Evolutionary conservation across 2,113 vertebrate genomes (phyloP), one percentile per base, ranked within the genome.

Genomic region (Dendrocopos noguchii): DNA sequence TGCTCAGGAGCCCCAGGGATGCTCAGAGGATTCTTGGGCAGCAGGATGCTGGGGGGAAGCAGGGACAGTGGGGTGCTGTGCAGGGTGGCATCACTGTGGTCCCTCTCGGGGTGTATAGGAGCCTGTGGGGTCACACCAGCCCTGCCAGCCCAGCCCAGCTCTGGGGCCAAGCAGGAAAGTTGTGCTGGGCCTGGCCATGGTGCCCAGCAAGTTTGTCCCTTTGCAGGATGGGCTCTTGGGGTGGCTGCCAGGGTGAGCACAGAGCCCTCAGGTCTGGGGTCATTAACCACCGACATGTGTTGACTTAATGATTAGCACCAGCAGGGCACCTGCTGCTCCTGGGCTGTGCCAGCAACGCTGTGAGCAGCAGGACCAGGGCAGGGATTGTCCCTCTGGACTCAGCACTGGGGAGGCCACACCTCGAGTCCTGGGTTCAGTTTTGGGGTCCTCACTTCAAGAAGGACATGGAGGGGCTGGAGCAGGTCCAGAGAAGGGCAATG

Each of bases 171-270:
- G 28, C 44, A 9, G 27, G 21, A 29, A 2, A 4, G 10, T 64
- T 0, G 2, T 3, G 9, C 57, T 17, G 19, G 60, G 66, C 79
- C 25, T 0, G 25, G 53, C n/a, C 4, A 1, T 4, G 5, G 6
- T 5, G 15, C 29, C 33, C 44, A 9, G 27, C 21, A 28, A 2
- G 4, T 8, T 64, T 0, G 46, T 7, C 52, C n/a, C 56, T 52
- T 15, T 8, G 73, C 55, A 33, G 29, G 2, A 1, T 5, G 27
- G 34, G 64, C 33, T 55, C 27, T 61, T 4, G 0, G 24, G 71
- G 74, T 31, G n/a, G 0, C 56, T 14, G 22, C 47, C 1, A 5
- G 63, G 28, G 59, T n/a, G 47, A 29, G 56, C 78, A 5, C 50
- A 8, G 47, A 52, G 12, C 46, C 9, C 21, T 1, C 33, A 7